Base-by-base conservation (phyloP, 1,140 invertebrate species). In the Calosoma granatense region DNA sequence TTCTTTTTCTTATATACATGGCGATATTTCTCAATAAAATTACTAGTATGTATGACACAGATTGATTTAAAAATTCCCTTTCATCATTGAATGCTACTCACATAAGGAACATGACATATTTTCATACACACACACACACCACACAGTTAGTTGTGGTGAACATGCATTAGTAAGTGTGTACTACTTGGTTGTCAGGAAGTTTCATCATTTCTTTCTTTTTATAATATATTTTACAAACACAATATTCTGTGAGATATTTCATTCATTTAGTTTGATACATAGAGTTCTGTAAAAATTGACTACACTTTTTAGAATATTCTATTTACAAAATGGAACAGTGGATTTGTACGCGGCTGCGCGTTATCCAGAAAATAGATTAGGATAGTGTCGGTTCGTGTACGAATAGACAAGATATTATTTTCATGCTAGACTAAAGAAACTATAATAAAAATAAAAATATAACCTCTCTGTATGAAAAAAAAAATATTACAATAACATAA, bases 11-110 rank as follows among this genome's bases (percentile, higher is more conserved):
- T 47, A 47, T 47, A 47, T 47, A 47, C 41, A 47, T 47, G 41
- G 41, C 41, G 26, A 36, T 36, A n/a, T 36, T 36, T 36, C 26
- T 36, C n/a, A 6, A 36, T 36, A 36, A 47, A 11, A 47, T 47
- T 47, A 47, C 41, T 47, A 47, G 15, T 47, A 47, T 9, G 41
- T 47, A 47, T 47, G 41, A 47, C 41, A 47, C 41, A 11, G 41
- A 47, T 47, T 11, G 9, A 4, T 47, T 47, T 11, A 12, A 47
- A 11, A 47, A 17, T 47, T 47, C 41, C 3, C 41, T 47, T 36
- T 47, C 17, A 11, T 47, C 17, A 30, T 30, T 30, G 4, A 12
- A 11, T 47, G 9, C 41, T 47, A 47, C 17, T 12, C 41, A 47
- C 41, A 17, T 47, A 47, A 47, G 41, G 41, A 47, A 47, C 41